These are phyloP conservation scores for Leptopilina syphax DNA, from an alignment of 2,888 invertebrate species.

Conservation along the genomic window DNA sequence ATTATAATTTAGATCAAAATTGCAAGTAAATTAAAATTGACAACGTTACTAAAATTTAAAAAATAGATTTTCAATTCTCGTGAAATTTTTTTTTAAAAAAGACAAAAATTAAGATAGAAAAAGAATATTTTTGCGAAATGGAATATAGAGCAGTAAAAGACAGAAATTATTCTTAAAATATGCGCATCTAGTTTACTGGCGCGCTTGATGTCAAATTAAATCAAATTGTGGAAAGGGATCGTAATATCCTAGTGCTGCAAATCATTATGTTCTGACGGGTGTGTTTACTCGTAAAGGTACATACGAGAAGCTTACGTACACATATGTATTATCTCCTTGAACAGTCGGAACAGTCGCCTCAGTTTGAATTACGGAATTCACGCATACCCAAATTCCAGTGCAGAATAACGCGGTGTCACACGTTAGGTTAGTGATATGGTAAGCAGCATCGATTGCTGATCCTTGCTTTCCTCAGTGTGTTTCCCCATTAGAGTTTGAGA, in stretches of 20 bases:
- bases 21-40: no score
- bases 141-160: no score
- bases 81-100: no score
- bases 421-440: conserved; percentile 33
- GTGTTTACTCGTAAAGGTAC: conserved; percentile 16
- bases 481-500: not conserved
- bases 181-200: not conserved
- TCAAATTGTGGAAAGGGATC: conserved; percentile 1
- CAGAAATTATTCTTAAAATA: no score
- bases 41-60: no score
- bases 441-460: conserved; percentile 19
- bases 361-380: conserved; percentile 36
- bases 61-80: no score
- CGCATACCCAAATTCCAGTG: conserved; percentile 18
- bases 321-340: conserved; percentile 16
- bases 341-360: conserved; percentile 23
- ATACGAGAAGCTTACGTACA: conserved; percentile 13
- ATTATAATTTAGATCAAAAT: no score
- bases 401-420: not conserved
- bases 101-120: no score
- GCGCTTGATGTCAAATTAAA: conserved; percentile 7
- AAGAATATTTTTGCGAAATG: no score
- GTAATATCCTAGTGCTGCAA: conserved; percentile 36
- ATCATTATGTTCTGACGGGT: conserved; percentile 30
- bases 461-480: not conserved